Evolutionary conservation across 2,888 invertebrate species (phyloP), one percentile per base, ranked within the genome.

Genomic region (Artemia sinica): DNA sequence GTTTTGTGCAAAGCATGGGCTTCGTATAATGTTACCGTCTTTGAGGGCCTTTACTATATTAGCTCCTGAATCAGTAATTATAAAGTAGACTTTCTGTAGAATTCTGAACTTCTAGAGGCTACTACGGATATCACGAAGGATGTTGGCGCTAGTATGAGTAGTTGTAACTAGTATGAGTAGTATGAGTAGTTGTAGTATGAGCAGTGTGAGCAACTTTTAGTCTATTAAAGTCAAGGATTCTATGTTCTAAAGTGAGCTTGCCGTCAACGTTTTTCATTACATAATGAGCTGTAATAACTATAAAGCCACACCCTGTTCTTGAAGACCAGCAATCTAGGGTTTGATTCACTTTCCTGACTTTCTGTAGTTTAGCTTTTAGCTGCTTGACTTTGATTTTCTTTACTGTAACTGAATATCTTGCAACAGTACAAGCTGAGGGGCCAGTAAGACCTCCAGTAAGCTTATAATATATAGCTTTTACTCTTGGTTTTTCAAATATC

Each of bases 61-160:
- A 58, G 58, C 58, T 58, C 58, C 8, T 58, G 58, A 58, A 58
- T 28, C 28, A 28, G 28, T 2, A 28, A 28, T 28, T 28, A 1
- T 28, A 28, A 28, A 28, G 28, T 28, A 28, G 4, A 28, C 28
- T 28, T 28, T 28, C 4, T 4, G 28, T 2, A 28, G 28, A 28
- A 28, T 28, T 28, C 4, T 28, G 28, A 28, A 4, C 58, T 58
- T 58, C 58, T 58, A 7, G 5, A 58, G 58, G 13, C 7, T 7
- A 58, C 7, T 58, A 58, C 58, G 5, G 5, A 58, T 8, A 7
- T 5, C 58, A 58, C 14, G 58, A 58, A 58, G 58, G 14, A 58
- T 58, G 58, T 58, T 58, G 58, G 14, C 58, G 58, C 58, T 58
- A n/a, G n/a, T n/a, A n/a, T n/a, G n/a, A n/a, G n/a, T n/a, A n/a